Conservation (phyloP, 1,140 invertebrate species). For the Magallana angulata region DNA sequence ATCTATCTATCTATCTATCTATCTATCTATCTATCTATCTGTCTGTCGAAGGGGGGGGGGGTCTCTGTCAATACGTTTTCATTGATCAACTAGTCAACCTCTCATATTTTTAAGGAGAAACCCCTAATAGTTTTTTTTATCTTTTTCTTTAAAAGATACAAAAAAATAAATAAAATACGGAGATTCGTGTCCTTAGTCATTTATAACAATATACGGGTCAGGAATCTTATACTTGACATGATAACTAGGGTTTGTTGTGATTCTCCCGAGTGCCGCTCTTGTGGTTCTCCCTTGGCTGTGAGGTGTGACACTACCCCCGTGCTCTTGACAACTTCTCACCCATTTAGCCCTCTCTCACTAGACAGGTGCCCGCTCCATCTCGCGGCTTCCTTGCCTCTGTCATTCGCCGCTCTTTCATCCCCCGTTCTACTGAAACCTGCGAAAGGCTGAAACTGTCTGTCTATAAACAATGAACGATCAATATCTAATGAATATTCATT, state of each 20-base stretch:
- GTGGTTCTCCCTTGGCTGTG: neutral
- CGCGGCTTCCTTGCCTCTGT: conserved; percentile 15
- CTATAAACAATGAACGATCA: conserved; percentile 34
- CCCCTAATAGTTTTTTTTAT: no score
- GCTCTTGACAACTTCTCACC: conserved; percentile 12
- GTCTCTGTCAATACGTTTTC: no score
- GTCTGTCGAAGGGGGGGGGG: no score
- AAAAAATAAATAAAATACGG: no score
- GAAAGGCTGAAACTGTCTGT: conserved; percentile 22
- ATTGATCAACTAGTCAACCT: no score
- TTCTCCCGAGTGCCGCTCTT: neutral
- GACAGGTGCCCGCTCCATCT: conserved; percentile 6
- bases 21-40: no score
- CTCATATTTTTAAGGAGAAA: no score
- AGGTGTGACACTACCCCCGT: conserved; percentile 10
- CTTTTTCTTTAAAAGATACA: no score
- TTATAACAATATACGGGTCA: no score
- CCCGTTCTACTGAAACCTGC: conserved; percentile 14
- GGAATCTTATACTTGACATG: neutral
- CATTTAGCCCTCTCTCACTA: neutral
- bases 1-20: no score
- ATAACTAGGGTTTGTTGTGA: neutral
- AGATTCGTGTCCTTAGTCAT: no score
- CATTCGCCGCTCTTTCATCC: conserved; percentile 6
- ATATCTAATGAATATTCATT: conserved; percentile 53